Evolutionary conservation across 2,888 invertebrate species (phyloP).

Genomic region (Caenorhabditis sp.): DNA sequence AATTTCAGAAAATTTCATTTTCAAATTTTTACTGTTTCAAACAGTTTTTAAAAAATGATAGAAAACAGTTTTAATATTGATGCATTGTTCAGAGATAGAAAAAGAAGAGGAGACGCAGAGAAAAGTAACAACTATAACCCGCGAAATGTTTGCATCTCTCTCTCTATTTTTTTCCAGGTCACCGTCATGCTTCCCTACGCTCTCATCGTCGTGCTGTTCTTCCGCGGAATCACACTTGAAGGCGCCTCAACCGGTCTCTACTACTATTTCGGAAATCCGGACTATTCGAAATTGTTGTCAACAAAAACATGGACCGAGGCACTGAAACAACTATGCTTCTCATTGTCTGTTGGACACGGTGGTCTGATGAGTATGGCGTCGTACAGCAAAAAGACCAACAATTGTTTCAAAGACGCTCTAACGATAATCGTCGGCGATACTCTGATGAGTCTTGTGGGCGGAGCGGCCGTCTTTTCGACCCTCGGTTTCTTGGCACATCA

Average conservation of each 20-base stretch:
- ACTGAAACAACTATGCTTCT: constrained; percentile 62
- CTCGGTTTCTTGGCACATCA: constrained; percentile 51
- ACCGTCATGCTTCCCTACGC: constrained; percentile 42
- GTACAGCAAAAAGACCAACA: constrained; percentile 58
- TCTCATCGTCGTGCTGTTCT: constrained; percentile 43
- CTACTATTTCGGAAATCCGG: constrained; percentile 37
- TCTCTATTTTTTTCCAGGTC: constrained; percentile 23
- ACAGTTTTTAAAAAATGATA: no score
- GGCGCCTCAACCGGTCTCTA: constrained; percentile 55
- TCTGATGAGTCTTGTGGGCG: constrained; percentile 50
- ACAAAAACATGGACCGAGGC: constrained; percentile 57
- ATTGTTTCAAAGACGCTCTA: constrained; percentile 60
- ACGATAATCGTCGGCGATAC: constrained; percentile 61
- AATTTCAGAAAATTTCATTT: no score
- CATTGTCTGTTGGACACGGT: constrained; percentile 61
- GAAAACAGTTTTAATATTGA: no score
- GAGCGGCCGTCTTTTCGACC: constrained; percentile 51
- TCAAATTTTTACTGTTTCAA: no score
- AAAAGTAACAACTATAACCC: no score
- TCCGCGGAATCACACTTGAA: constrained; percentile 55
- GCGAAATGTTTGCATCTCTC: no score
- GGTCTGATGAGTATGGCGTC: constrained; percentile 59
- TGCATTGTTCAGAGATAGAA: no score
- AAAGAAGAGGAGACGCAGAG: no score
- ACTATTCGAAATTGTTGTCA: constrained; percentile 39